Evolutionary conservation across 53 echinoderm and acorn worm genomes (phyloP).

Genomic region (Glandiceps talaboti): DNA sequence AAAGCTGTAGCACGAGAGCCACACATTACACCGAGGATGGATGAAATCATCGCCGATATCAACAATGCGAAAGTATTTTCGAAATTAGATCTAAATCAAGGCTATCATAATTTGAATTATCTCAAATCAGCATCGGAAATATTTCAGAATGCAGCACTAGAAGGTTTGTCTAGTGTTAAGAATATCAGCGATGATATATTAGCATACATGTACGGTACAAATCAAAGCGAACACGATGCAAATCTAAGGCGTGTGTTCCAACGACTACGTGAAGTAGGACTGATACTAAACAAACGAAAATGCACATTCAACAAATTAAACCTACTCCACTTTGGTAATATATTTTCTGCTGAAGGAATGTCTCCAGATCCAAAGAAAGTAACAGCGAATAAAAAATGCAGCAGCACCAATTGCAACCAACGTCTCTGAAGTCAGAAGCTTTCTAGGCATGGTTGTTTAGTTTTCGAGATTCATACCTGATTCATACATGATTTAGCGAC

Average conservation of each 20-base stretch:
- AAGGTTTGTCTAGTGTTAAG: not conserved
- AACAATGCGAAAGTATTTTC: slow-evolving; percentile 16
- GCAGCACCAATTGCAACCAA: slow-evolving; percentile 21
- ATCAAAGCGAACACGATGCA: not conserved
- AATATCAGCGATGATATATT: not conserved
- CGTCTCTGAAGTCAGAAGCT: slow-evolving; percentile 14
- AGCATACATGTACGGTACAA: not conserved
- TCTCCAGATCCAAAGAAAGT: not conserved
- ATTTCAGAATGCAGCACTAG: slow-evolving; percentile 43
- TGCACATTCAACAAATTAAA: not conserved
- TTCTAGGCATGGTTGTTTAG: slow-evolving; percentile 14
- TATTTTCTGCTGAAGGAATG: not conserved
- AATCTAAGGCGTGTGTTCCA: not conserved
- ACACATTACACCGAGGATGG: too few relatives aligned
- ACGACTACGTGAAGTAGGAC: not conserved
- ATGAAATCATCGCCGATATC: too few relatives aligned
- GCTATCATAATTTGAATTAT: too few relatives aligned
- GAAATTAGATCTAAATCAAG: slow-evolving; percentile 2
- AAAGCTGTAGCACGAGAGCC: too few relatives aligned
- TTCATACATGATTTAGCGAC: too few relatives aligned
- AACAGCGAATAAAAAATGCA: not conserved
- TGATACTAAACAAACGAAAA: not conserved
- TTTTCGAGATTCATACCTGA: slow-evolving; percentile 5
- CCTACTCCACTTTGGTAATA: not conserved
- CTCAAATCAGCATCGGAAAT: slow-evolving; percentile 42